These are phyloP conservation scores for Serripes groenlandicus DNA, from an alignment of 2,888 invertebrate species.

Conservation along the genomic window DNA sequence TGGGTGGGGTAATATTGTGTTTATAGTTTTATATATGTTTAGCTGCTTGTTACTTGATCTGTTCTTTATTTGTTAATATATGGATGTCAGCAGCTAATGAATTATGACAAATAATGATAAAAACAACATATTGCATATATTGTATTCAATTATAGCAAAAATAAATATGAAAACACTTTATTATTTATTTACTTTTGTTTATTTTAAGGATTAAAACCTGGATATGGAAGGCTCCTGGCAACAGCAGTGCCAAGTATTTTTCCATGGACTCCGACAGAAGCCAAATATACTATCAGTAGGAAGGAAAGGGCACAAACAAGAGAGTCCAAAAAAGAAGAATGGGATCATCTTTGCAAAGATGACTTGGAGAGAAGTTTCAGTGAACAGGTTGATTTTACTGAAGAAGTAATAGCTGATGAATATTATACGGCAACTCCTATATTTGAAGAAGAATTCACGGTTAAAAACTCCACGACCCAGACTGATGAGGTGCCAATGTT, in stretches of 20 bases:
- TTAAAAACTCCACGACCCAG: slow-evolving; percentile 6
- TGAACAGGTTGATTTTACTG: background rate
- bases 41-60: no score
- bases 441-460: background rate
- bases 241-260: slow-evolving; percentile 17
- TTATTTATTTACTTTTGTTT: no score
- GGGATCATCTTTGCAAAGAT: background rate
- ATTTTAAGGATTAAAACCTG: background rate
- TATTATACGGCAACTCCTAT: background rate
- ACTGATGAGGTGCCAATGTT: slow-evolving; percentile 25
- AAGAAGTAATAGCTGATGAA: background rate
- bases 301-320: background rate
- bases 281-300: background rate
- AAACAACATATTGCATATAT: no score
- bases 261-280: slow-evolving; percentile 1
- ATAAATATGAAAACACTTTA: no score
- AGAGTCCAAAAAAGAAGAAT: background rate
- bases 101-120: no score
- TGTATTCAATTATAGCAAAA: no score
- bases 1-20: no score
- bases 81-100: no score
- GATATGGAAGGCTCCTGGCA: background rate
- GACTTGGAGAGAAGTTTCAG: background rate
- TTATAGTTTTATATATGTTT: no score
- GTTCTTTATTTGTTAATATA: no score